Percentiles rank a stretch among this genome's conserved stretches.
Conservation (phyloP, 2,888 invertebrate species). For the Chloroclystis v-ata region DNA sequence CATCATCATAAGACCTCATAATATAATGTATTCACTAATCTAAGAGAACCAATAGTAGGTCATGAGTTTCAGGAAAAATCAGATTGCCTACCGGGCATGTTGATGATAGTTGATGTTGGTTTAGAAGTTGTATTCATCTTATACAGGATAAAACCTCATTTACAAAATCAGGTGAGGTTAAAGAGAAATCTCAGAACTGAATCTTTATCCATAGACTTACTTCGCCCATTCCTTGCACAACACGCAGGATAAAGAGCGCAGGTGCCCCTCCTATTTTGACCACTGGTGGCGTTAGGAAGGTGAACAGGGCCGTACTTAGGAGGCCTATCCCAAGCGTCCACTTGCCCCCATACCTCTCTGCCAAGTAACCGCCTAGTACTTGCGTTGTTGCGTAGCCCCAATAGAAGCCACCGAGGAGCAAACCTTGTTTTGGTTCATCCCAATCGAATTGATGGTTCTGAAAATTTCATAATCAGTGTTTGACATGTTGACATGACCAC, state of each 20-base stretch:
- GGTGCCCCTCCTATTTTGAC: conserved; percentile 76
- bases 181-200: too few species aligned
- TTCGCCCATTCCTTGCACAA: conserved; percentile 89
- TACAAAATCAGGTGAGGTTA: too few species aligned
- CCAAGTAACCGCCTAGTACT: conserved; percentile 88
- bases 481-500: too few species aligned
- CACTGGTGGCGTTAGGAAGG: conserved; percentile 86
- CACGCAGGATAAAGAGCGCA: conserved; percentile 76
- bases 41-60: too few species aligned
- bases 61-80: too few species aligned
- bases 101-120: too few species aligned
- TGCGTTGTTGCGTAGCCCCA: conserved; percentile 91
- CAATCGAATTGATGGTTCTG: conserved; percentile 79
- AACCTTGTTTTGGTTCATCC: conserved; percentile 83
- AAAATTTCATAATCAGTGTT: conserved; percentile 27
- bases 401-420: conserved; percentile 89
- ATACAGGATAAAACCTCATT: too few species aligned
- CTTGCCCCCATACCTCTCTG: conserved; percentile 90
- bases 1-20: too few species aligned
- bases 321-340: conserved; percentile 89
- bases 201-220: too few species aligned
- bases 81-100: too few species aligned
- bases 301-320: conserved; percentile 88
- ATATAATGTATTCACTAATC: too few species aligned
- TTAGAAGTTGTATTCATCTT: too few species aligned